Evolutionary conservation across 2,113 vertebrate genomes (phyloP).

Genomic region (Amphiprion ocellaris): DNA sequence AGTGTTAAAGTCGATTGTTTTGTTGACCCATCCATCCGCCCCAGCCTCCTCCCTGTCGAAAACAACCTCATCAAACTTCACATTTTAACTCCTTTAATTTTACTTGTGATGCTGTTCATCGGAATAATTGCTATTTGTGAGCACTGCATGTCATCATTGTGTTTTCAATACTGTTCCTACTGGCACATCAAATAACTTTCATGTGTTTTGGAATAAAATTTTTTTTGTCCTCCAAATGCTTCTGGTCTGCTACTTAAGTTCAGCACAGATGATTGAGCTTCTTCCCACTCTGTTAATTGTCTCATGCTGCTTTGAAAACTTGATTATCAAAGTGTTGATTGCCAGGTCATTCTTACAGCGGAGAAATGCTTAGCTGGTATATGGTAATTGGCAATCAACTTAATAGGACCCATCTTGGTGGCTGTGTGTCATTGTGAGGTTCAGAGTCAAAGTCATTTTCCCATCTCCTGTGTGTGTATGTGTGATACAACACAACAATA

Average conservation of each 20-base stretch:
- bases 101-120: neutral
- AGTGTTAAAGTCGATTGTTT: too few relatives aligned
- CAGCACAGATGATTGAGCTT: slow-evolving; percentile 17
- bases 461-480: neutral
- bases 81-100: neutral
- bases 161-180: neutral
- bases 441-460: slow-evolving; percentile 50
- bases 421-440: slow-evolving; percentile 44
- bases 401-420: slow-evolving; percentile 45
- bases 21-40: too few relatives aligned
- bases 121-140: neutral
- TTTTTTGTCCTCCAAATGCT: neutral
- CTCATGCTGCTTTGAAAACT: slow-evolving; percentile 54
- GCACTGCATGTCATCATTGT: neutral
- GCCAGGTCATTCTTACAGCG: slow-evolving; percentile 32
- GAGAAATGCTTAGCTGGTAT: slow-evolving; percentile 28
- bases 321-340: slow-evolving; percentile 57
- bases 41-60: too few relatives aligned
- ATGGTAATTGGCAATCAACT: slow-evolving; percentile 63
- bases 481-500: slow-evolving; percentile 1
- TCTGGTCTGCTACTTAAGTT: neutral
- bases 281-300: slow-evolving; percentile 36
- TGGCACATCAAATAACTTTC: neutral
- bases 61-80: too few relatives aligned
- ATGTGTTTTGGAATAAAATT: neutral